A percentile compares a stretch with the other conserved stretches of the same genome.
Evolutionary conservation across 2,113 vertebrate genomes (phyloP).

Genomic region (Hiodon tergisus): DNA sequence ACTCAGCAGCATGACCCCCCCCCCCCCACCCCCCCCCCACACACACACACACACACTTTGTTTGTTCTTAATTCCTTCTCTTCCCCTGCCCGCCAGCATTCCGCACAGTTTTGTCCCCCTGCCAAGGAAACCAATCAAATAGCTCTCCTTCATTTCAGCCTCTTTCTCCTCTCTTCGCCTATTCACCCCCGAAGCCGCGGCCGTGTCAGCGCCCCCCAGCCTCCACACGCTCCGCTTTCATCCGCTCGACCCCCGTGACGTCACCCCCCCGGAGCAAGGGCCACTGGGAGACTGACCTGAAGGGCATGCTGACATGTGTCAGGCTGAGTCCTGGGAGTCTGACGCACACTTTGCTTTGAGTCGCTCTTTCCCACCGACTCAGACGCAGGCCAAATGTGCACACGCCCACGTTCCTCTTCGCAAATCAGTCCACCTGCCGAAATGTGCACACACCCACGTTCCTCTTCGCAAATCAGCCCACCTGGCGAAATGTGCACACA

Average conservation of each 20-base stretch:
- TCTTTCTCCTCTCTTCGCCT: conserved; percentile 36
- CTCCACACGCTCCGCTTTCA: conserved; percentile 24
- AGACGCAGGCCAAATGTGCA: neutral
- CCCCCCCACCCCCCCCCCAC: conserved; percentile 1
- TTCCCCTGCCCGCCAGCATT: conserved; percentile 59
- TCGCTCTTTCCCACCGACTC: neutral
- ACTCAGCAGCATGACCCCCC: conserved; percentile 10
- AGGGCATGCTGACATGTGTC: conserved; percentile 7
- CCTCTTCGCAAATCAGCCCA: too few relatives aligned
- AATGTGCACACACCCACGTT: too few relatives aligned
- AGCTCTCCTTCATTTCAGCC: conserved; percentile 48
- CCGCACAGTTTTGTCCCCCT: conserved; percentile 60
- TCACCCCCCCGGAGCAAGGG: conserved; percentile 15
- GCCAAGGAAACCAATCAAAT: conserved; percentile 66
- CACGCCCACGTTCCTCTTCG: neutral
- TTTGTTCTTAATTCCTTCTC: conserved; percentile 8
- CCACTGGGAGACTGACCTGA: conserved; percentile 23
- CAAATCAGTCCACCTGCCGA: too few relatives aligned
- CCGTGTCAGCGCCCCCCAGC: conserved; percentile 54
- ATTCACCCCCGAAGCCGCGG: conserved; percentile 41
- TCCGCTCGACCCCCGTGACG: conserved; percentile 8
- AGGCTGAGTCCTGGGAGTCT: neutral
- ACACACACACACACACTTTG: conserved; percentile 3
- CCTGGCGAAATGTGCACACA: too few relatives aligned
- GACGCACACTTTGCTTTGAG: neutral